These are phyloP conservation scores for Mus musculus DNA, from an alignment of 2,113 vertebrate genomes.

Conservation along the genomic window DNA sequence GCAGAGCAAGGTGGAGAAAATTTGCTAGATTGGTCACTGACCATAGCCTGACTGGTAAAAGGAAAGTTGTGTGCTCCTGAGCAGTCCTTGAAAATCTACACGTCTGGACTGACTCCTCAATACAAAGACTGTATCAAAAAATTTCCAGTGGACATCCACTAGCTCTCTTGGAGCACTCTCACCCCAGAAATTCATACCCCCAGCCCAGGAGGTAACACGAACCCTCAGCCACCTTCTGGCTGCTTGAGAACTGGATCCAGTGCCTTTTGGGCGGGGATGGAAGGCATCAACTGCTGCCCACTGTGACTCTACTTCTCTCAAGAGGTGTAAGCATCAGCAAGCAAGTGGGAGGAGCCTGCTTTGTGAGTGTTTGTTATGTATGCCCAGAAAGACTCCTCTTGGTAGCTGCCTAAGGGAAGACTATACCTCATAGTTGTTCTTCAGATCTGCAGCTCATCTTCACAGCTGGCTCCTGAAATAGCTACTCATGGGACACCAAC, in stretches of 20 bases:
- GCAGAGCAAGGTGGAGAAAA: neutral
- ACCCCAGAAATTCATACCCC: neutral
- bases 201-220: neutral
- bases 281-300: neutral
- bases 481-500: neutral
- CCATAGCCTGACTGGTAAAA: neutral
- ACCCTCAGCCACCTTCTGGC: neutral
- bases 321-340: too few species aligned
- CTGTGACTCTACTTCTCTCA: neutral
- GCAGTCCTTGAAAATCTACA: neutral
- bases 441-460: neutral
- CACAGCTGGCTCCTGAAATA: neutral
- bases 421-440: neutral
- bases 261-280: neutral
- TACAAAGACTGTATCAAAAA: too few species aligned
- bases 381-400: neutral
- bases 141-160: neutral
- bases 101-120: too few species aligned
- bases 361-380: too few species aligned
- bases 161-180: neutral
- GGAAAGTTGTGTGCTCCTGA: neutral
- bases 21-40: too few species aligned
- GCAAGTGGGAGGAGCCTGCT: neutral
- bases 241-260: neutral
- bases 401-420: neutral